phyloP scores from a whole-genome alignment of 2,113 vertebrate species.

The Plectropomus leopardus region DNA sequence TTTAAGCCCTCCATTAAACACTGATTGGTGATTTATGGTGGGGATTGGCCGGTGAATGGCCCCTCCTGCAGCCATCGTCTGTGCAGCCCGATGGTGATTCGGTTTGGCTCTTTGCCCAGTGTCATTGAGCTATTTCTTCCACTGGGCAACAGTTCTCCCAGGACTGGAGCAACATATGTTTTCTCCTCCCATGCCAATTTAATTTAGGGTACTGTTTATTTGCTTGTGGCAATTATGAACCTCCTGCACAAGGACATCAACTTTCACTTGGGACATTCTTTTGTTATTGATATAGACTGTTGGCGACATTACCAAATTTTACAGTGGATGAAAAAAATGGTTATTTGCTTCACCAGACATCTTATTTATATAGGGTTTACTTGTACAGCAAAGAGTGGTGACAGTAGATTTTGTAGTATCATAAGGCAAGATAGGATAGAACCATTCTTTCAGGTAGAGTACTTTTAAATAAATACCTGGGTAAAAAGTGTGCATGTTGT shows the following conservation, averaged over 20 bases:
- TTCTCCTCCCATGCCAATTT: slow-evolving; percentile 52
- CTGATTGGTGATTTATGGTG: slow-evolving; percentile 33
- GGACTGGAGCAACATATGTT: slow-evolving; percentile 58
- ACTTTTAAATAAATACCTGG: neutral
- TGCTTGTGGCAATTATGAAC: slow-evolving; percentile 51
- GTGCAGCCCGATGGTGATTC: slow-evolving; percentile 18
- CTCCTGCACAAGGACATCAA: slow-evolving; percentile 52
- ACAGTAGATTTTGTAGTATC: neutral
- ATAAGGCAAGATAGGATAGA: neutral
- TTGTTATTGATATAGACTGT: slow-evolving; percentile 8
- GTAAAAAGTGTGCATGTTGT: neutral
- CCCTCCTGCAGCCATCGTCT: slow-evolving; percentile 21
- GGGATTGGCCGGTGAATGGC: slow-evolving; percentile 12
- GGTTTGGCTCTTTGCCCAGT: slow-evolving; percentile 38
- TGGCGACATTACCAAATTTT: slow-evolving; percentile 6
- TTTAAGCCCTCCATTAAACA: slow-evolving; percentile 11
- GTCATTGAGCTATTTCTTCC: slow-evolving; percentile 57
- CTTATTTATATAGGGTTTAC: too few species aligned
- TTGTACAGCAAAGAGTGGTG: neutral
- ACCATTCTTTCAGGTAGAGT: neutral
- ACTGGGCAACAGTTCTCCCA: slow-evolving; percentile 47
- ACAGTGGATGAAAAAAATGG: neutral
- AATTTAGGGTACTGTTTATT: slow-evolving; percentile 63
- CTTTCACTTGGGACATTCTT: slow-evolving; percentile 33
- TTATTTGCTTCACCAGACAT: slow-evolving; percentile 7